Evolutionary conservation across 2,797 vertebrate genomes (phyloP).

Genomic region (Acanthiza pusilla): DNA sequence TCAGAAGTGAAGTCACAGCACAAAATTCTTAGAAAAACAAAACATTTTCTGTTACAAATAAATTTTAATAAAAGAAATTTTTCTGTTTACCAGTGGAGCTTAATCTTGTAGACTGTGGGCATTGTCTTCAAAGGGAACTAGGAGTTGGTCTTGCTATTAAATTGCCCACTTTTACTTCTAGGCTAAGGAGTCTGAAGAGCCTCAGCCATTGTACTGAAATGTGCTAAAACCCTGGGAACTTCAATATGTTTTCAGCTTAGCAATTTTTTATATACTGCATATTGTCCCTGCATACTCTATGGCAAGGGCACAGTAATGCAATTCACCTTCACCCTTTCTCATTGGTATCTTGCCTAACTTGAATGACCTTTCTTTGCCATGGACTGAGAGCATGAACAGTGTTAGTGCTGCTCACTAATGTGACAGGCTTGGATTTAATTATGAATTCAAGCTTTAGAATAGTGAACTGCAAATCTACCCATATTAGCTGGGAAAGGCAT

Average conservation of each 20-base stretch:
- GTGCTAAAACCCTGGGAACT: not conserved
- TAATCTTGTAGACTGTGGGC: not conserved
- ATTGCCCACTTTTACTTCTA: not conserved
- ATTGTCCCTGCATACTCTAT: not conserved
- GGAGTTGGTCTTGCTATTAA: not conserved
- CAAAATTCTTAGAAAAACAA: not conserved
- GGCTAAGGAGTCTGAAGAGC: not conserved
- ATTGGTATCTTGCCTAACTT: not conserved
- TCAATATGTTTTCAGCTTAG: not conserved
- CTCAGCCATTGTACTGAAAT: not conserved
- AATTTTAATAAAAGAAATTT: not conserved
- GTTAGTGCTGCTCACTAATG: not conserved
- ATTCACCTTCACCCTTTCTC: not conserved
- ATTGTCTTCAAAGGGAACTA: not conserved
- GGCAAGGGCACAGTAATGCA: not conserved
- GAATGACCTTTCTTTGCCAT: not conserved
- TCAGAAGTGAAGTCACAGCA: not conserved
- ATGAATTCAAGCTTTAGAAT: not conserved
- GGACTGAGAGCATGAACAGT: not conserved
- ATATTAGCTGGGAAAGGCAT: not conserved
- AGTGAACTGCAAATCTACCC: not conserved
- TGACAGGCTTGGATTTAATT: not conserved
- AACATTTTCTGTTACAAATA: not conserved
- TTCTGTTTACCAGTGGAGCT: not conserved
- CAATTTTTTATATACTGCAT: not conserved